Evolutionary conservation across 2,113 vertebrate genomes (phyloP), one percentile per base, ranked within the genome.

Genomic region (Dromaius novaehollandiae): DNA sequence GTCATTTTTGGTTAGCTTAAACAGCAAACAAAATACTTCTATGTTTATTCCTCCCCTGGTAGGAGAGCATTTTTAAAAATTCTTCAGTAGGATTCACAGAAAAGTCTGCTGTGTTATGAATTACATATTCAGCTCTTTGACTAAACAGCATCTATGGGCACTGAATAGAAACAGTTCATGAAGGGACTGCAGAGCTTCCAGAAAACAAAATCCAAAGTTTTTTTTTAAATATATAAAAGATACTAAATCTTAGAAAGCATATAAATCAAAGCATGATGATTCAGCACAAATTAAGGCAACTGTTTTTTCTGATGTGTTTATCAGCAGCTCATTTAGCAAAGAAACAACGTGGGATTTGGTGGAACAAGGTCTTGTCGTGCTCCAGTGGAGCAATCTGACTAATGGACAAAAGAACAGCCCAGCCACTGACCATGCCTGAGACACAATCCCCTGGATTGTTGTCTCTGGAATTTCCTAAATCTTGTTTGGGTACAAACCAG

Each of bases 241-340:
- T 16, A 79, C 40, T 51, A 75, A 6, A 48, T 30, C 36, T 63
- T 19, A 53, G 34, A 58, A 68, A n/a, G 24, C 11, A 68, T 4
- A 11, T 17, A 55, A 82, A 73, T 11, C 36, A 81, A 63, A 82
- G n/a, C 46, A n/a, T 2, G 11, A n/a, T 26, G 75, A 75, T 34
- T 15, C 65, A 75, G 38, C 87, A 13, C 9, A 38, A 38, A 64
- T 18, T 24, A 66, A 66, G 9, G 51, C 34, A 73, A 55, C 28
- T 46, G 46, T 17, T 46, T 15, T 30, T 68, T 34, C 26, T 38
- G 22, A 21, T 0, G 6, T 0, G 0, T 32, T 91, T n/a, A 53
- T 24, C 36, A 38, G 38, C 44, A 56, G 64, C 22, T 89, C 42
- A 64, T 22, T 71, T 14, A 87, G 61, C 73, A 88, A 68, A 87